Conservation (phyloP, 2,888 invertebrate species). For the Philereme vetulata region DNA sequence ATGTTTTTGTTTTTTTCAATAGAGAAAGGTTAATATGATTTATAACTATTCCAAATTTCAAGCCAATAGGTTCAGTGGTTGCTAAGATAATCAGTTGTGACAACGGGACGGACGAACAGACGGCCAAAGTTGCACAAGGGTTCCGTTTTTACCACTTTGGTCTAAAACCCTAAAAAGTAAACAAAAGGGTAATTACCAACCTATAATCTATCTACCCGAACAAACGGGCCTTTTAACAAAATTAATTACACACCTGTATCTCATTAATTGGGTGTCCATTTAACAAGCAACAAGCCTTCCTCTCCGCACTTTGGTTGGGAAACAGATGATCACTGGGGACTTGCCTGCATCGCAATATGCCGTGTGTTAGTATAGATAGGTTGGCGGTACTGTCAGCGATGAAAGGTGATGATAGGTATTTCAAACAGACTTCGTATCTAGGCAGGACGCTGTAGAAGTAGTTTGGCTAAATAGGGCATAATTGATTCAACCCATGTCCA, state of each 20-base stretch:
- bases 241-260: conserved; percentile 20
- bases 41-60: no score
- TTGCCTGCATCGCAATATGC: neutral
- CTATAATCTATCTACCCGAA: neutral
- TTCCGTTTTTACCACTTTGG: no score
- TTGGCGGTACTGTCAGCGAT: neutral
- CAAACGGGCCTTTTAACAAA: neutral
- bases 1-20: no score
- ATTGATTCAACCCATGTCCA: no score
- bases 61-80: no score
- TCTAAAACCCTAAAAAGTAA: neutral
- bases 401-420: neutral
- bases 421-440: neutral
- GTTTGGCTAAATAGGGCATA: no score
- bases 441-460: no score
- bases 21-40: no score
- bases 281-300: conserved; percentile 8
- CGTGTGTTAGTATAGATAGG: neutral
- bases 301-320: conserved; percentile 9
- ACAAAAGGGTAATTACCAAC: neutral
- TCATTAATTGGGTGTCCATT: conserved; percentile 26
- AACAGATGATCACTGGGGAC: conserved; percentile 13
- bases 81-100: no score
- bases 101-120: no score
- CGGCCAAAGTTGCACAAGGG: no score